Conservation (phyloP, 2,888 invertebrate species). For the Drosophila pseudotalamancana region DNA sequence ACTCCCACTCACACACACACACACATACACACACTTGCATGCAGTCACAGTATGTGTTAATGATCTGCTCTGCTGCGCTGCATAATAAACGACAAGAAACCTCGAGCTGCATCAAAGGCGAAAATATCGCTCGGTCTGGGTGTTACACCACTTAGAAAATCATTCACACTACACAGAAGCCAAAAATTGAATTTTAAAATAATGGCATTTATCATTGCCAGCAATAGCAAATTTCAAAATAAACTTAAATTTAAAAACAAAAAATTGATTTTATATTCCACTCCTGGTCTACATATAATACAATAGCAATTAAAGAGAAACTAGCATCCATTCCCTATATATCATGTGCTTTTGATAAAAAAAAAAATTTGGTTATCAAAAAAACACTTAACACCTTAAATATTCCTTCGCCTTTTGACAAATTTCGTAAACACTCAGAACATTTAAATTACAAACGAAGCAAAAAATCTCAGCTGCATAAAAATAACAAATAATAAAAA, state of each 20-base stretch:
- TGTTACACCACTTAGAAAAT: slow-evolving; percentile 11
- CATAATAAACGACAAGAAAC: slow-evolving; percentile 45
- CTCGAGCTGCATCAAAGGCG: slow-evolving; percentile 13
- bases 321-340: no score
- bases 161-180: slow-evolving; percentile 31
- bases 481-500: slow-evolving; percentile 22
- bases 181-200: neutral
- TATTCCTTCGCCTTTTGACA: neutral
- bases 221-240: no score
- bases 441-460: slow-evolving; percentile 20
- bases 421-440: slow-evolving; percentile 3
- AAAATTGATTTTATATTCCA: no score
- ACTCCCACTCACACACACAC: slow-evolving; percentile 3
- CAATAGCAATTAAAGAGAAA: no score
- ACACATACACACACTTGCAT: slow-evolving; percentile 15
- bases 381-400: neutral
- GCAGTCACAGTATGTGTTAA: slow-evolving; percentile 37
- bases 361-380: no score
- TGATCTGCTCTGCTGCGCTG: slow-evolving; percentile 63
- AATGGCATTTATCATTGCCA: no score
- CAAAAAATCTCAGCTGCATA: slow-evolving; percentile 19
- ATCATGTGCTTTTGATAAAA: no score
- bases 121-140: slow-evolving; percentile 7
- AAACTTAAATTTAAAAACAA: no score
- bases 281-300: no score